Base-by-base conservation (phyloP, 2,797 vertebrate genomes). In the Coilia nasus region DNA sequence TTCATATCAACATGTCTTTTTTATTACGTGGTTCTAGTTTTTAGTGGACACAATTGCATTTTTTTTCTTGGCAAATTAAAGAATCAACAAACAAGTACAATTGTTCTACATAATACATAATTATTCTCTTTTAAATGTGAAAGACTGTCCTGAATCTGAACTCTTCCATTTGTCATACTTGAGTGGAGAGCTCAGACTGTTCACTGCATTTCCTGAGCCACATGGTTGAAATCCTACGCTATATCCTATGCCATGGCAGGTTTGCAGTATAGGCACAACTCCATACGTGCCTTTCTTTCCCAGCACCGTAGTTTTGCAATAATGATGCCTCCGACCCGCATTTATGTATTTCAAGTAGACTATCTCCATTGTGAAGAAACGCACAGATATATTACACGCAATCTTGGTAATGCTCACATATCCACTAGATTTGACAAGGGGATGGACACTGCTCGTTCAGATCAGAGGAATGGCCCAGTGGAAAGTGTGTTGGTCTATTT, bases 401-500 rank as follows among this genome's bases (percentile, higher is more conserved):
- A 78, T 44, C 9, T 6, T 78, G 71, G 31, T 44, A 44, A 35
- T 78, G 71, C 35, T 44, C 19, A 41, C 57, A 59, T 17, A 44
- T 31, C 67, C 67, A 35, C 15, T 78, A 35, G 17, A 17, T 78
- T 44, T 78, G 71, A 78, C 35, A 78, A 78, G 35, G 71, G 71
- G 71, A 41, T 17, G 15, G 71, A 35, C 71, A 78, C 35, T 78
- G 15, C 71, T 21, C 0, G 35, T 78, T 78, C 31, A 41, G 5
- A 41, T 78, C 71, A 44, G 35, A 78, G 31, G 31, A 41, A 78
- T 78, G 71, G 31, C 71, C 17, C 71, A 21, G 67, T 41, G 71
- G 71, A 44, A 17, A 78, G 35, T 31, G 71, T 78, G 71, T 10
- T 31, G 15, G 71, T 78, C 71, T 78, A 78, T 78, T 44, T 78